Conservation (phyloP, 2,113 vertebrate species). For the Oncorhynchus mykiss region DNA sequence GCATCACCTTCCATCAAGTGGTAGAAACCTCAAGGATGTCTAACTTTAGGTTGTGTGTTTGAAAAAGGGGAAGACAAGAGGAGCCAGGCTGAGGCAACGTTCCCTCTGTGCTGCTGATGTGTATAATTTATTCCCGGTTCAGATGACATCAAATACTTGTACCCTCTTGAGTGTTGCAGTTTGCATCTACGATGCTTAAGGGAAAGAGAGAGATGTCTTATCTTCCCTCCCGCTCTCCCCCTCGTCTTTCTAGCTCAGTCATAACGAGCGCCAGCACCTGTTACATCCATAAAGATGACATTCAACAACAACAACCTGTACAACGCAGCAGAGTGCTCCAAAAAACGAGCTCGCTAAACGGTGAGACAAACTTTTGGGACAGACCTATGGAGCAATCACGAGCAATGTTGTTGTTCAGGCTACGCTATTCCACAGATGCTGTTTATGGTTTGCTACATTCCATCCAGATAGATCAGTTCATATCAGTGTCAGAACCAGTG, state of each 20-base stretch:
- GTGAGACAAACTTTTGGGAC: constrained; percentile 24
- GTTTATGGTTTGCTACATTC: constrained; percentile 42
- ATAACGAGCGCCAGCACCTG: constrained; percentile 72
- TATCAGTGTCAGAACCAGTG: constrained; percentile 42
- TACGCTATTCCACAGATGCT: constrained; percentile 47
- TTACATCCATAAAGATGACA: constrained; percentile 75
- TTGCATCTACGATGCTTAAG: constrained; percentile 32
- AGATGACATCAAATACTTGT: constrained; percentile 53
- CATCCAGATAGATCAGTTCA: constrained; percentile 41
- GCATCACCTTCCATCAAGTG: constrained; percentile 86
- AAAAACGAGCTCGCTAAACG: constrained; percentile 45
- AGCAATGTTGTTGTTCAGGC: not conserved
- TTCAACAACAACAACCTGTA: constrained; percentile 14
- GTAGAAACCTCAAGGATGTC: constrained; percentile 91
- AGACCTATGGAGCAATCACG: too few relatives aligned
- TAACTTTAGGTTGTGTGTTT: constrained; percentile 80
- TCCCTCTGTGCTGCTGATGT: constrained; percentile 26
- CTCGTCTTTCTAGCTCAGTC: constrained; percentile 62
- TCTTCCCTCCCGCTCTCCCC: not conserved
- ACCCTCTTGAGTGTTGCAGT: constrained; percentile 41
- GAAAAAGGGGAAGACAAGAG: constrained; percentile 63
- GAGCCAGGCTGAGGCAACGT: constrained; percentile 29
- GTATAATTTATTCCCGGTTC: constrained; percentile 54
- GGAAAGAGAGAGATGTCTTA: constrained; percentile 13
- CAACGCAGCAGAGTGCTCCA: not conserved